Evolutionary conservation across 2,888 invertebrate species (phyloP), one percentile per base, ranked within the genome.

Genomic region (Glyphotaelius pellucidus): DNA sequence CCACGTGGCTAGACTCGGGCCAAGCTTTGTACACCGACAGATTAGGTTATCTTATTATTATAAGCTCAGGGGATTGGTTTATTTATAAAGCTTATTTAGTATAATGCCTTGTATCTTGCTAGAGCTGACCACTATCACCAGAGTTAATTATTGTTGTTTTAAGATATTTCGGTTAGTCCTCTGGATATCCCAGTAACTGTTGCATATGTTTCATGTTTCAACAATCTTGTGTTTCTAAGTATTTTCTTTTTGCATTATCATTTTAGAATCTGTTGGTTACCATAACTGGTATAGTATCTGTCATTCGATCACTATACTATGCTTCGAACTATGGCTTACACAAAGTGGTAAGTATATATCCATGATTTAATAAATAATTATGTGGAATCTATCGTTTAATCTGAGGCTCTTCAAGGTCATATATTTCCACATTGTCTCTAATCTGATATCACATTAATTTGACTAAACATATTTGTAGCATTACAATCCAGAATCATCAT

Each of bases 211-310:
- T 38, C 38, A n/a, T 38, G 38, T 38, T 38, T 67, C 67, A 25
- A 67, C 25, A 67, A 67, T 15, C 19, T 25, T 19, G 5, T 52
- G 52, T 52, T 52, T 4, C 11, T 11, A 11, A 42, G 42, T 12
- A 42, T 42, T 42, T 42, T 42, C 42, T 42, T 42, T 38, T 42
- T 42, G 25, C 7, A 67, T 25, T 25, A 67, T 67, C 9, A 25
- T 86, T 90, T 35, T 32, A 90, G 90, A 90, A 90, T 79, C 52
- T 90, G 19, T 42, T 90, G 32, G 30, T 67, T 30, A 90, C 90
- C 9, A 85, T 86, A 35, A 90, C 84, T 79, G 52, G 85, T 7
- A 89, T 90, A 31, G 84, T 90, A n/a, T 90, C 90, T 0, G 85
- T 90, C 2, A 67, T 85, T 30, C 47, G 67, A 38, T 90, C 85